Evolutionary conservation across 1,140 invertebrate genomes (phyloP).

Genomic region (Andrena cerasifolii): DNA sequence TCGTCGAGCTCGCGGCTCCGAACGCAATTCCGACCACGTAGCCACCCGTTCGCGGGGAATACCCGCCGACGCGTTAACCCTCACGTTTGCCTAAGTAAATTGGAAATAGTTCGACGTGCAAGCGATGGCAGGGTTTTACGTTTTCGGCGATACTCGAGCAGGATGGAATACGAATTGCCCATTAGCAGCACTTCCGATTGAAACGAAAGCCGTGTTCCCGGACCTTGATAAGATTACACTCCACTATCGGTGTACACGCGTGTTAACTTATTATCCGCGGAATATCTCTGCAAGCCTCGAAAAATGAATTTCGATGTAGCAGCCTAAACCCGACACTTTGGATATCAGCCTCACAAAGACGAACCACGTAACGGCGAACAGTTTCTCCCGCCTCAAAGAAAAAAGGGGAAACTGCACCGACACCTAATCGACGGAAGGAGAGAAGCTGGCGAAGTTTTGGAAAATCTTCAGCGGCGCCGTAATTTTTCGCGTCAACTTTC

Average conservation of each 20-base stretch:
- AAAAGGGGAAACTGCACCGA: neutral
- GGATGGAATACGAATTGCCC: neutral
- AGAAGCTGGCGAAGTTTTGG: neutral
- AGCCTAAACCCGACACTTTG: no score
- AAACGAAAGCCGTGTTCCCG: neutral
- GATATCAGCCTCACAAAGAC: no score
- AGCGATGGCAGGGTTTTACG: neutral
- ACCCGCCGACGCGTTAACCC: no score
- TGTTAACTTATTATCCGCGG: no score
- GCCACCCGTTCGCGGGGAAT: neutral
- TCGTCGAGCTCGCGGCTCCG: no score
- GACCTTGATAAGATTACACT: no score
- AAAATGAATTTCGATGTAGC: no score
- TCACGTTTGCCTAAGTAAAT: conserved; percentile 15
- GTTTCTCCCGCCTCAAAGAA: no score
- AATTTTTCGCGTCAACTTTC: neutral
- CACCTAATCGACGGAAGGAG: neutral
- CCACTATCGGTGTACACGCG: no score
- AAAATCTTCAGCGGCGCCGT: neutral
- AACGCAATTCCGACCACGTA: neutral
- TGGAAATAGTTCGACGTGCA: neutral
- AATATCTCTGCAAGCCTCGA: no score
- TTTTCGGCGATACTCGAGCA: neutral
- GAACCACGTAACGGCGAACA: no score
- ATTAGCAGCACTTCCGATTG: neutral